These are phyloP conservation scores for Bicyclus anynana DNA, from an alignment of 1,140 invertebrate genomes.

Conservation along the genomic window DNA sequence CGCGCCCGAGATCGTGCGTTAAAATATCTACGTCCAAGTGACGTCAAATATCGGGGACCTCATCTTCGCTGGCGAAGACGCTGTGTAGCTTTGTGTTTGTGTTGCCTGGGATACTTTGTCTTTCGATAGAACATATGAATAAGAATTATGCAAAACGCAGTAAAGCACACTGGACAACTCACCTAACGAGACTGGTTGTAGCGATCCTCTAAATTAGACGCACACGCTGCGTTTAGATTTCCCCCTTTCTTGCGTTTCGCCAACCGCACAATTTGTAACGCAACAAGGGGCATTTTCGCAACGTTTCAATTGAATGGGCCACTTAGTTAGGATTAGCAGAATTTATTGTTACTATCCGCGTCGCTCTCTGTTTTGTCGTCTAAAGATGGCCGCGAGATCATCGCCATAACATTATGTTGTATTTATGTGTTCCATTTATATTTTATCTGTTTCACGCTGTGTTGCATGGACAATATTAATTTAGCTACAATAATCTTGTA, in stretches of 20 bases:
- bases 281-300: slow-evolving; percentile 63
- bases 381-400: slow-evolving; percentile 27
- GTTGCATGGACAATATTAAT: too few species aligned
- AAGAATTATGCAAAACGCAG: background rate
- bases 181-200: slow-evolving; percentile 50
- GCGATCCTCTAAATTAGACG: slow-evolving; percentile 55
- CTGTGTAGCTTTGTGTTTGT: too few species aligned
- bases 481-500: too few species aligned
- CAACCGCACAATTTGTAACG: slow-evolving; percentile 63
- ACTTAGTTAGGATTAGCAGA: slow-evolving; percentile 55
- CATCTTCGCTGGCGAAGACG: too few species aligned
- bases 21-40: too few species aligned
- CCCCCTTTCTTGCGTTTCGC: slow-evolving; percentile 58
- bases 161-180: background rate
- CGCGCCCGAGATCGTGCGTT: too few species aligned
- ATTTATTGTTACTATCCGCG: slow-evolving; percentile 52
- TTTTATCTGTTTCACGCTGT: background rate
- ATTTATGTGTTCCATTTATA: background rate
- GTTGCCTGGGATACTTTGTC: too few species aligned
- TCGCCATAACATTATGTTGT: slow-evolving; percentile 10
- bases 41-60: too few species aligned
- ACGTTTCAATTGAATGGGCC: slow-evolving; percentile 66
- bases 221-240: slow-evolving; percentile 54
- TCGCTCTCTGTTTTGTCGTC: slow-evolving; percentile 29
- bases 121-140: background rate